Evolutionary conservation across 2,113 vertebrate genomes (phyloP), one percentile per base, ranked within the genome.

Genomic region (Poecilia latipinna): DNA sequence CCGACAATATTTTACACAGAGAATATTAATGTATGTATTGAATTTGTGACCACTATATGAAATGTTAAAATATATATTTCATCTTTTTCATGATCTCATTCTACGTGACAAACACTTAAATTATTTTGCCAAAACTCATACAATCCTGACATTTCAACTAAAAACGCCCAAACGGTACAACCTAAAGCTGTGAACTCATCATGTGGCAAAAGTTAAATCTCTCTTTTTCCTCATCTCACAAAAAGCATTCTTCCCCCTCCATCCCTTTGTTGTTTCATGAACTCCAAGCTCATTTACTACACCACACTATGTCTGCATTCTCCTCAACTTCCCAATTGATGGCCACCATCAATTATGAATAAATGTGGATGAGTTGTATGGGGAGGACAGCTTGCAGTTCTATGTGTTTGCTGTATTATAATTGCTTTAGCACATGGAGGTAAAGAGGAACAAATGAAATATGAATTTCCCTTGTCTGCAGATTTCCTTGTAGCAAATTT

Each of bases 271-370:
- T 65, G 54, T 65, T 15, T 67, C 64, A 66, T 44, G 74, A 60
- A 61, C 32, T 75, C 51, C 22, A 75, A 72, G 83, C 73, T 72
- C 68, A n/a, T 2, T 39, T 70, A 72, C 22, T 74, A 44, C 51
- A 19, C 17, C 44, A 57, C 1, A 10, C 24, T 37, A 17, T 75
- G 48, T 68, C 80, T 65, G 33, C 70, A 44, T 72, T 76, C 82
- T 64, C 51, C 10, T 57, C 24, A 57, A 79, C 74, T 74, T 57
- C 67, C 67, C 68, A 70, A 68, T 61, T 63, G 66, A 76, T 24
- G 74, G 73, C 77, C 39, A 77, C 62, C 76, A 78, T 88, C 74
- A 79, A 79, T 88, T 82, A 90, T 89, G 87, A 83, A 79, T 77
- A 84, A 68, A 83, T 54, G 66, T 82, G 65, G 75, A 74, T 77